Base-by-base conservation (phyloP, 2,113 vertebrate genomes). In the Ancistrus triradiatus region DNA sequence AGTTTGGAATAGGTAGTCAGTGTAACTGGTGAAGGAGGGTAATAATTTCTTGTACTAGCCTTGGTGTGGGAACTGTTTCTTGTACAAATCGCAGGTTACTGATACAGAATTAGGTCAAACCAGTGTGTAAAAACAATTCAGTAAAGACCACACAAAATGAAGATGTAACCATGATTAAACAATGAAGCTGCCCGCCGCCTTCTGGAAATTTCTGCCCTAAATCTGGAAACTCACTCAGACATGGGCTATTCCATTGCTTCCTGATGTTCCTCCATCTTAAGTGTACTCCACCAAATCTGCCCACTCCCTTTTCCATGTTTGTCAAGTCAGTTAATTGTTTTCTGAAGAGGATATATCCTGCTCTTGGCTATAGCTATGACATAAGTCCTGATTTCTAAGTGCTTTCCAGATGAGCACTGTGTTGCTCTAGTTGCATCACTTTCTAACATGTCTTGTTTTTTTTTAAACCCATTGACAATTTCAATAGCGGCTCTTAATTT, bases 301-400 rank as follows among this genome's bases (percentile, higher is more conserved):
- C 38, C 33, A 52, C 47, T 33, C 19, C 74, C 75, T 76, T 68
- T 62, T 75, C 67, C 70, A 63, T 65, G 38, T 70, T 74, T 73
- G 74, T 80, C 59, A 71, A 66, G 63, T 78, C 63, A 18, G 64
- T 79, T 72, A 70, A 81, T 84, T 84, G 80, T 84, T 84, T 80
- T 80, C 66, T 35, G 46, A 77, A 76, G 74, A 43, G 58, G 24
- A 73, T 31, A 74, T 70, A 75, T 83, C 73, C 69, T 25, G 63
- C 55, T n/a, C n/a, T n/a, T n/a, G n/a, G n/a, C n/a, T n/a, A n/a
- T n/a, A n/a, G n/a, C n/a, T n/a, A n/a, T n/a, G n/a, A n/a, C n/a
- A n/a, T n/a, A 37, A 31, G 57, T 68, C 66, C 57, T 4, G 28
- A 44, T 40, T 24, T 10, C 27, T 66, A n/a, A n/a, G 37, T 25